phyloP scores from a whole-genome alignment of 2,797 vertebrate species.

The Helostoma temminkii region DNA sequence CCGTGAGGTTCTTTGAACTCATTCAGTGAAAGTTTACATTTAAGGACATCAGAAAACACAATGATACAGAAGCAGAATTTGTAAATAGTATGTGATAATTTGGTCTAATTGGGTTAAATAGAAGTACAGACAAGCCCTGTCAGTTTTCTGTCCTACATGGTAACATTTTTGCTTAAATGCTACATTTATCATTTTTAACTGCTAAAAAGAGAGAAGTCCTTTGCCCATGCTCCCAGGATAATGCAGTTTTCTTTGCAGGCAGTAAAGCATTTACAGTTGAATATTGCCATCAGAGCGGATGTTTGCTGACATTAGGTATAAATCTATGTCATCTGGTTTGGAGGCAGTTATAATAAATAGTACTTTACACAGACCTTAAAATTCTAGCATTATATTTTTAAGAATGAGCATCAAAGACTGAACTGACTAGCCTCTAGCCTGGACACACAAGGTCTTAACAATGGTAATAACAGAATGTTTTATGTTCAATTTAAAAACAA shows the following conservation, averaged over 20 bases:
- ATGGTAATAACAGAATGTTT: neutral
- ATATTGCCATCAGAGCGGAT: constrained; percentile 26
- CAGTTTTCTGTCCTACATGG: constrained; percentile 12
- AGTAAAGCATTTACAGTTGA: constrained; percentile 10
- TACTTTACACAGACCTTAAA: neutral
- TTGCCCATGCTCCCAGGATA: constrained; percentile 20
- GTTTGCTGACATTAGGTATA: constrained; percentile 37
- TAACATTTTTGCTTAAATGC: neutral
- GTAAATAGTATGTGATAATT: constrained; percentile 30
- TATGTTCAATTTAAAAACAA: constrained; percentile 1
- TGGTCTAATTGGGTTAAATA: constrained; percentile 2
- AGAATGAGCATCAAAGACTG: constrained; percentile 6
- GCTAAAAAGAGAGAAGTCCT: constrained; percentile 14
- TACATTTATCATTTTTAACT: constrained; percentile 15
- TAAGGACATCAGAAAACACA: constrained; percentile 25
- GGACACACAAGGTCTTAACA: neutral
- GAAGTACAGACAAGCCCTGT: constrained; percentile 1
- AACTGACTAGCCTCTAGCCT: neutral
- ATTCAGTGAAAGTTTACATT: constrained; percentile 49
- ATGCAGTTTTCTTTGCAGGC: constrained; percentile 7
- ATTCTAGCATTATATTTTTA: neutral
- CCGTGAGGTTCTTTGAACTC: constrained; percentile 34
- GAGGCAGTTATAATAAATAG: constrained; percentile 11
- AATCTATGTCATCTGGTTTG: constrained; percentile 30
- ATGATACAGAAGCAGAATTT: constrained; percentile 19